These are phyloP conservation scores for Cryptocheilus praepositus DNA, from an alignment of 2,888 invertebrate species.

Conservation along the genomic window DNA sequence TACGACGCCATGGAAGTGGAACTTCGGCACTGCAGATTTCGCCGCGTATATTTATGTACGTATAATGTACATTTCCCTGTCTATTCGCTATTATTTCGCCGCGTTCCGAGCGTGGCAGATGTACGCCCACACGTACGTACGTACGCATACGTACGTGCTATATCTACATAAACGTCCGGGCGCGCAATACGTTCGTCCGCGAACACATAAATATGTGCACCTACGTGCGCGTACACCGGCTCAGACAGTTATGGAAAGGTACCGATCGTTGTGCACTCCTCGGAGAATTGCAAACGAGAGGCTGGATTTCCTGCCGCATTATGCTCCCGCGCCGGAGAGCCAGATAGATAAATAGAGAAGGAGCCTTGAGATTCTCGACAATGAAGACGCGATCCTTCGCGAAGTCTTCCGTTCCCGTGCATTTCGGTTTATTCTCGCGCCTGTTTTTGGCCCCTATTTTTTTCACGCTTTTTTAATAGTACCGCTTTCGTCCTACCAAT, in stretches of 20 bases:
- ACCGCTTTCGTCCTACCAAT: background rate
- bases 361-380: background rate
- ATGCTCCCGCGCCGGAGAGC: background rate
- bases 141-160: background rate
- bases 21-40: slow-evolving; percentile 14
- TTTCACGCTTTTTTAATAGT: too few species aligned
- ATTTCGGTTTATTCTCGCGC: background rate
- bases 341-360: background rate
- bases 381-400: too few species aligned
- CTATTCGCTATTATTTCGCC: slow-evolving; percentile 43
- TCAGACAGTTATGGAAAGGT: slow-evolving; percentile 43
- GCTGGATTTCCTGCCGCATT: slow-evolving; percentile 37
- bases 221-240: slow-evolving; percentile 12
- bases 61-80: slow-evolving; percentile 34
- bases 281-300: slow-evolving; percentile 44
- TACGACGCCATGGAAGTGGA: slow-evolving; percentile 10
- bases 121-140: background rate
- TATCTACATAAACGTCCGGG: too few species aligned
- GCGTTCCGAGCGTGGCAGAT: slow-evolving; percentile 4
- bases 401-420: too few species aligned
- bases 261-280: slow-evolving; percentile 15
- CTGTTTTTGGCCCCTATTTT: background rate
- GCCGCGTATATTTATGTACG: slow-evolving; percentile 42
- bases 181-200: too few species aligned
- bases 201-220: background rate